Evolutionary conservation across 2,113 vertebrate genomes (phyloP), one percentile per base, ranked within the genome.

Genomic region (Trogon surrucura): DNA sequence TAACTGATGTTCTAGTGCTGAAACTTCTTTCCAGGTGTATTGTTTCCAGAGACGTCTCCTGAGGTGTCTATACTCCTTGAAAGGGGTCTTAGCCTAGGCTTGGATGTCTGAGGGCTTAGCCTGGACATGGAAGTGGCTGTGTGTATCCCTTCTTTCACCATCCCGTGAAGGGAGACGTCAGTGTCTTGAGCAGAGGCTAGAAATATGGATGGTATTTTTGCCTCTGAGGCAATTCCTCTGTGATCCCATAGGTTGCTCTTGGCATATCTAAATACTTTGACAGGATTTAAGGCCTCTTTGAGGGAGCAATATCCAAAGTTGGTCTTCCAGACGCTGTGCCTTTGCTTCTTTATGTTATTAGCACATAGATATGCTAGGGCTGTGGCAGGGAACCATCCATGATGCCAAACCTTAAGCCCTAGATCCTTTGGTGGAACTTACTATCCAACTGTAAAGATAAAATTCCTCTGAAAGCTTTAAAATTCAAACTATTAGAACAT

Each of bases 131-230:
- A 50, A 66, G 50, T 50, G 45, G 6, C 13, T 91, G 56, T 48
- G 19, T 53, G 93, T 50, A 78, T 88, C 38, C 64, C 23, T 91
- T 51, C 30, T 67, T 44, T 73, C 56, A n/a, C 38, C 2, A 4
- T 13, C 4, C 26, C 34, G 29, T 21, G 47, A 56, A 71, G 58
- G 69, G 48, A 89, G 58, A 82, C 60, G 26, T 83, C 89, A 82
- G 62, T 51, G 85, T 29, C 41, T 66, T 88, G 71, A 56, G 15
- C 18, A 58, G 74, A 83, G 47, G 20, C 11, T 47, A 10, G 65
- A 94, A 88, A 69, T 79, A 90, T 69, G 77, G 90, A 56, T 94
- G 93, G 90, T 83, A 96, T 97, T 95, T 95, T 80, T 95, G 80
- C 95, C 92, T 84, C 48, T 79, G 80, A 92, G 93, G 92, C 26